Conservation (phyloP, 2,888 invertebrate genomes). For the Cyclophora punctaria region DNA sequence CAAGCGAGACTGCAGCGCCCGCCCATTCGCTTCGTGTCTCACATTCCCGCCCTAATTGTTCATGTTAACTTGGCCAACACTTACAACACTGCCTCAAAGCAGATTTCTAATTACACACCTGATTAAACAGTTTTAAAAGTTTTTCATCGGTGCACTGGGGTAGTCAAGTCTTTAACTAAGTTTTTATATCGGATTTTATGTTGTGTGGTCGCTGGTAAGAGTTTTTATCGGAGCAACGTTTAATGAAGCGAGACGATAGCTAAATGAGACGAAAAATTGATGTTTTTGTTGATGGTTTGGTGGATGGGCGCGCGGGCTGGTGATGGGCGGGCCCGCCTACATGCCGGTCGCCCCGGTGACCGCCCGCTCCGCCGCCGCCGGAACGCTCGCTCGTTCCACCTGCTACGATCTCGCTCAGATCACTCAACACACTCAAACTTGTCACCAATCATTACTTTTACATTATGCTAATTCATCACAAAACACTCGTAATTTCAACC, state of each 20-base stretch:
- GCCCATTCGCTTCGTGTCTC: constrained; percentile 70
- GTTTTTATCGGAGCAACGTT: neutral
- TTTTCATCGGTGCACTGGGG: constrained; percentile 10
- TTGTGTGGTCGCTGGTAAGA: neutral
- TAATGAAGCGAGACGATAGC: constrained; percentile 8
- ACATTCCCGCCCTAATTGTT: constrained; percentile 70
- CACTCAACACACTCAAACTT: neutral
- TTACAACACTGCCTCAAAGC: constrained; percentile 28
- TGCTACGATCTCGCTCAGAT: constrained; percentile 26
- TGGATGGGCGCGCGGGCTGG: constrained; percentile 21
- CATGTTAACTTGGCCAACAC: constrained; percentile 41
- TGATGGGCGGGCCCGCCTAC: constrained; percentile 42
- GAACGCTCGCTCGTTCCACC: constrained; percentile 8
- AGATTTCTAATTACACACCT: constrained; percentile 26
- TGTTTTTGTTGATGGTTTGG: constrained; percentile 25
- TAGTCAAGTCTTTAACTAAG: constrained; percentile 5
- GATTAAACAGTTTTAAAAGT: constrained; percentile 22
- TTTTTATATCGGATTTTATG: neutral
- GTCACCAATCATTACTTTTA: neutral
- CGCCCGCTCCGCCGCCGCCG: constrained; percentile 39
- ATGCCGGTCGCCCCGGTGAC: constrained; percentile 51
- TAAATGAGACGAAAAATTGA: constrained; percentile 5
- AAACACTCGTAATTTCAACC: too few species aligned
- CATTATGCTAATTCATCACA: too few species aligned
- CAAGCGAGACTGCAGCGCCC: constrained; percentile 71